These are phyloP conservation scores for Sinelater perroti DNA, from an alignment of 2,888 invertebrate genomes.

Conservation along the genomic window DNA sequence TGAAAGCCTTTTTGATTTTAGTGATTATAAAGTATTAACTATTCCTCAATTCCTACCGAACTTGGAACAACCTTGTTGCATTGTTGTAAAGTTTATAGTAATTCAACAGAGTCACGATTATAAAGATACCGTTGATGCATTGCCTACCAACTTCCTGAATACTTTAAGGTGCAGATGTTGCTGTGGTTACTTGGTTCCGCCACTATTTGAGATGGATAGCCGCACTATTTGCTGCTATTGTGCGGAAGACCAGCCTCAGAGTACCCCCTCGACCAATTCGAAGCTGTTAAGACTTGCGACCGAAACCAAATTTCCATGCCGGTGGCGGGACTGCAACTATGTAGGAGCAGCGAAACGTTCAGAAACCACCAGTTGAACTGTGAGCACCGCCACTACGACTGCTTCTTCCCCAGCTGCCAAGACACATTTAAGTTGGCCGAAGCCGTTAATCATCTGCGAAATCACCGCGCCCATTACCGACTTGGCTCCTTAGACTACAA, in stretches of 20 bases:
- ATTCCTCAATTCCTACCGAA: constrained; percentile 9
- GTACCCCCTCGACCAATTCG: constrained; percentile 6
- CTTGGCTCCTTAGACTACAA: neutral
- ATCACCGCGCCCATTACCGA: constrained; percentile 6
- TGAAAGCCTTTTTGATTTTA: constrained; percentile 16
- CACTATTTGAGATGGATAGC: constrained; percentile 14
- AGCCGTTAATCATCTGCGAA: constrained; percentile 16
- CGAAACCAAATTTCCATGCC: constrained; percentile 12
- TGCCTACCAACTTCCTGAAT: constrained; percentile 5
- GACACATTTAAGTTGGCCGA: constrained; percentile 10
- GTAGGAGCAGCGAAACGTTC: constrained; percentile 6
- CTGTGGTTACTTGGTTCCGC: constrained; percentile 14
- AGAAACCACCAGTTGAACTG: constrained; percentile 18
- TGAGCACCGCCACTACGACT: constrained; percentile 13
- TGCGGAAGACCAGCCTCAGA: neutral
- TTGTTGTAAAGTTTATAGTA: neutral
- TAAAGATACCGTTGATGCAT: neutral
- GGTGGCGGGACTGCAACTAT: constrained; percentile 20
- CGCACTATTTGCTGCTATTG: constrained; percentile 10
- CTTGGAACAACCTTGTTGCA: constrained; percentile 9
- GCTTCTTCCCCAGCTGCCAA: constrained; percentile 16
- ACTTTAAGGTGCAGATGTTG: constrained; percentile 19
- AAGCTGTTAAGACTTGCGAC: constrained; percentile 3
- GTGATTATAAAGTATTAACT: neutral
- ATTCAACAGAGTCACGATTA: neutral